Evolutionary conservation across 2,113 vertebrate species (phyloP), one percentile per base, ranked within the genome.

Genomic region (Eidolon helvum): DNA sequence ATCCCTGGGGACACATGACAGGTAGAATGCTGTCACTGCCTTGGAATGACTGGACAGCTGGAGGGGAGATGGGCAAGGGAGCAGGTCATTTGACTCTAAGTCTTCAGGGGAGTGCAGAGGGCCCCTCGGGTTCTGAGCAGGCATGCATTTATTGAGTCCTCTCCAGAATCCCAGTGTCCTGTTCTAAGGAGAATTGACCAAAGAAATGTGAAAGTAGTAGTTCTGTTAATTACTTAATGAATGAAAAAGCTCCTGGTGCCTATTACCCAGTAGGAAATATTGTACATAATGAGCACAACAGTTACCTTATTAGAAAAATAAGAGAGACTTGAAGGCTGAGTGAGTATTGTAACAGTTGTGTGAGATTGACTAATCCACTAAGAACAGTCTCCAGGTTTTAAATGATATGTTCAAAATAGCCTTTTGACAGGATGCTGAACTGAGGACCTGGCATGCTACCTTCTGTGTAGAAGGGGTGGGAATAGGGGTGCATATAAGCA

Each of bases 291-390:
- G 59, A 94, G 45, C 48, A 87, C 75, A 92, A 75, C 38, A 18
- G 38, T 84, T 71, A 30, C 68, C 57, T 89, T 80, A 35, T 94
- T 95, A 78, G 87, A 57, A 88, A 89, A 93, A 48, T 75, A 69
- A 28, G 74, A 33, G 80, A 85, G 69, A 53, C 10, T 45, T 80
- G 33, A 65, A 19, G 77, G 66, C 84, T 50, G 48, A 53, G n/a
- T 83, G 59, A 43, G 18, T n/a, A 21, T 69, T 63, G 3, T 16
- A 26, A 55, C 43, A 66, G 28, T 63, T 80, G 59, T 85, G 0
- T 59, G 68, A 80, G 30, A 53, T 15, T 57, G 69, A 50, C 35
- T 61, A 50, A 69, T 43, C 57, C 22, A 19, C 50, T 43, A n/a
- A 59, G 68, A 95, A 66, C 28, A 28, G 79, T 28, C 79, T 80